These are phyloP conservation scores for Petrocephalus zakoni DNA, from an alignment of 2,113 vertebrate species.

Conservation along the genomic window DNA sequence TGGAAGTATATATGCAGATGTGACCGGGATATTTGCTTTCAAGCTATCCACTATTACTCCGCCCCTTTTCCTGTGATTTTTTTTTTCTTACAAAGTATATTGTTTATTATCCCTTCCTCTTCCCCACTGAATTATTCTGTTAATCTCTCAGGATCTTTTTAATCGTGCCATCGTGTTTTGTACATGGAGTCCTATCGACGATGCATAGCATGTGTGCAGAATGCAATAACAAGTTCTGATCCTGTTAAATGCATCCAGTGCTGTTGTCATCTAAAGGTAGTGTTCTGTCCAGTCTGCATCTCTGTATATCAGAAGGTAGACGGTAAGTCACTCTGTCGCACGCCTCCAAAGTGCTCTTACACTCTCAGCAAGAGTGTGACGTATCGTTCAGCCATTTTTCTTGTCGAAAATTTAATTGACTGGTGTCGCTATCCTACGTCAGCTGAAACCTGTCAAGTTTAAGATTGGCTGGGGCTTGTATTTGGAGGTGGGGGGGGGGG, in stretches of 20 bases:
- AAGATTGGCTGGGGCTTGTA: background rate
- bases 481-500: background rate
- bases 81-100: background rate
- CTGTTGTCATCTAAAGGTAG: background rate
- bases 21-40: constrained; percentile 44
- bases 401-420: background rate
- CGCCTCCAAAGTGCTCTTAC: constrained; percentile 1
- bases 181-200: constrained; percentile 14
- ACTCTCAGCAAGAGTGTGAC: background rate
- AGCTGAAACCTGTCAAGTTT: background rate
- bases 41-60: constrained; percentile 35
- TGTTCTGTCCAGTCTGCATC: background rate
- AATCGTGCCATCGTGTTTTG: constrained; percentile 6
- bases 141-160: constrained; percentile 20
- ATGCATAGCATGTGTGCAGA: constrained; percentile 4
- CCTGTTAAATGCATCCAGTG: constrained; percentile 12
- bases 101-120: constrained; percentile 26
- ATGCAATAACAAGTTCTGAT: constrained; percentile 17
- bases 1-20: constrained; percentile 53
- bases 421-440: background rate
- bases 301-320: constrained; percentile 11
- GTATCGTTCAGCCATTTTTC: constrained; percentile 2
- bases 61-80: constrained; percentile 39
- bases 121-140: constrained; percentile 28
- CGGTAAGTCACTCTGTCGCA: background rate